Evolutionary conservation across 2,113 vertebrate genomes (phyloP).

Genomic region (Calonectris borealis): DNA sequence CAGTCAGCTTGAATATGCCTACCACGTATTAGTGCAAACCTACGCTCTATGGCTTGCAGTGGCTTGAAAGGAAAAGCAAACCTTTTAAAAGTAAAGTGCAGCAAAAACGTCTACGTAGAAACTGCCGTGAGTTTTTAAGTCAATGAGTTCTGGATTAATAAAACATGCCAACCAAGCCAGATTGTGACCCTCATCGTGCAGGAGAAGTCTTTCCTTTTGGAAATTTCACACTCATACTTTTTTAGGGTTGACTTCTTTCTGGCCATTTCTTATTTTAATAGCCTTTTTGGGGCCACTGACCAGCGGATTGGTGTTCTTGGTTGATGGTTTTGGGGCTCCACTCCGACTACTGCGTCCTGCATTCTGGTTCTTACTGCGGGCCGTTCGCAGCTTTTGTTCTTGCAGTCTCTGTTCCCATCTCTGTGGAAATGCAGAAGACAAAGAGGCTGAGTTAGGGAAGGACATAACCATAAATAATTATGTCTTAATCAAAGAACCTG

Average conservation of each 20-base stretch:
- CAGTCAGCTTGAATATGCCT: neutral
- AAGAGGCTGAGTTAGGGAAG: neutral
- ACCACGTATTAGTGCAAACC: slow-evolving; percentile 8
- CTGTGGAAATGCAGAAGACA: slow-evolving; percentile 52
- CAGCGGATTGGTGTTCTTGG: slow-evolving; percentile 54
- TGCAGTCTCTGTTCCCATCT: slow-evolving; percentile 82
- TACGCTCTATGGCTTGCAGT: slow-evolving; percentile 36
- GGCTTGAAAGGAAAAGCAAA: slow-evolving; percentile 60
- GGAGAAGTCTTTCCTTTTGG: slow-evolving; percentile 6
- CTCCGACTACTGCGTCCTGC: slow-evolving; percentile 68
- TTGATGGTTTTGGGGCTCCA: slow-evolving; percentile 58
- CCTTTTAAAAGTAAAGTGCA: slow-evolving; percentile 65
- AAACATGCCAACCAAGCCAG: neutral
- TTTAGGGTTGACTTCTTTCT: slow-evolving; percentile 63
- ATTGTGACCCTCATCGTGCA: neutral
- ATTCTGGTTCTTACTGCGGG: slow-evolving; percentile 70
- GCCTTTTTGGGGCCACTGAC: slow-evolving; percentile 68
- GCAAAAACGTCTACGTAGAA: slow-evolving; percentile 45
- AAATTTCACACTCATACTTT: slow-evolving; percentile 56
- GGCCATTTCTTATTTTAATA: slow-evolving; percentile 64
- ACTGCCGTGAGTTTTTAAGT: neutral
- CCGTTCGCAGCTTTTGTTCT: slow-evolving; percentile 67
- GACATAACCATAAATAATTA: neutral
- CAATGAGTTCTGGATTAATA: neutral
- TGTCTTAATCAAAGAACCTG: neutral